These are phyloP conservation scores for Chroicocephalus ridibundus DNA, from an alignment of 2,113 vertebrate species.

Conservation along the genomic window DNA sequence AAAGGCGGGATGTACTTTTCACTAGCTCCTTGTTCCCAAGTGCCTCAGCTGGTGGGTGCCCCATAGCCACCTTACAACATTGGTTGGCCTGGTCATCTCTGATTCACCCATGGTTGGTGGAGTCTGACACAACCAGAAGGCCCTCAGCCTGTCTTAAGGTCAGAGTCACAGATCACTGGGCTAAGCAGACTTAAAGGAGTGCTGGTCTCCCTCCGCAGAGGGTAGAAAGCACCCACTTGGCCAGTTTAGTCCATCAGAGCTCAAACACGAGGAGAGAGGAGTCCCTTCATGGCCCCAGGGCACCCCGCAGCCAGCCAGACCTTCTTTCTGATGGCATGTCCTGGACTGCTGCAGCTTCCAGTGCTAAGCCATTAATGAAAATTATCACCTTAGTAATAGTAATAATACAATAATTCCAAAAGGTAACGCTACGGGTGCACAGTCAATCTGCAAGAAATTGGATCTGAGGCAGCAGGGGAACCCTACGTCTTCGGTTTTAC, in stretches of 20 bases:
- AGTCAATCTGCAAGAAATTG: constrained; percentile 18
- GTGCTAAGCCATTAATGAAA: not conserved
- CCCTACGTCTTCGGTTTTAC: not conserved
- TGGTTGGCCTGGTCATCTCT: not conserved
- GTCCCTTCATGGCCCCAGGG: fast-evolving
- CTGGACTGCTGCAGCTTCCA: not conserved
- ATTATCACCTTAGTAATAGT: constrained; percentile 16
- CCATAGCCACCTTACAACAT: not conserved
- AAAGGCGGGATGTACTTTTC: not conserved
- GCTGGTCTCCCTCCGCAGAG: fast-evolving
- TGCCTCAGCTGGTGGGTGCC: too few relatives aligned
- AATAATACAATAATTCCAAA: constrained; percentile 7
- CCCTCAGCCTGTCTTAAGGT: not conserved
- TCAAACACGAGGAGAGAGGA: not conserved
- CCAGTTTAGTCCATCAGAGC: not conserved
- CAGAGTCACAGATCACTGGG: not conserved
- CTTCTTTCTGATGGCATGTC: not conserved
- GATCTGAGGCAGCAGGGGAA: constrained; percentile 8
- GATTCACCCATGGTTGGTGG: not conserved
- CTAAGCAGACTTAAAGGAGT: not conserved
- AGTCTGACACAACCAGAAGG: not conserved
- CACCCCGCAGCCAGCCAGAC: not conserved
- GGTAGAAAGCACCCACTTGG: not conserved
- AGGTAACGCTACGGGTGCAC: not conserved
- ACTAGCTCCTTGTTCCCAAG: not conserved